Base-by-base conservation (phyloP, 2,888 invertebrate genomes). In the Philhelius pedissequus region DNA sequence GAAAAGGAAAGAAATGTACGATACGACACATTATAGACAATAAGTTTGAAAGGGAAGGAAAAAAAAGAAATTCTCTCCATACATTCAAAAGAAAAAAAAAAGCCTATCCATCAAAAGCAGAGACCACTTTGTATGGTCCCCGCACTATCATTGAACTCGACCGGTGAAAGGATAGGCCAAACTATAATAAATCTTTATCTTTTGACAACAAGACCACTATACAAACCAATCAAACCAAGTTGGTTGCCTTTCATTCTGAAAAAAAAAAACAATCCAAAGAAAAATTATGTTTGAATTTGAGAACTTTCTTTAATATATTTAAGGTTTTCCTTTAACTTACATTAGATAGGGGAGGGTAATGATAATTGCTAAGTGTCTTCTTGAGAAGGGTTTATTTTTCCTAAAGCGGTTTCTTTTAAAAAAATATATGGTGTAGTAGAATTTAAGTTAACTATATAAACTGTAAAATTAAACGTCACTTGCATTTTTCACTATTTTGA, bases 181-280 rank as follows among this genome's bases (percentile, higher is more conserved):
- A 69, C 9, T 70, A 60, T 74, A 79, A 74, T 83, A 74, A 83
- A 83, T 79, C 70, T 78, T 83, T 79, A 83, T 74, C 62, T 74
- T 66, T 70, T 38, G 50, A 79, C 43, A 79, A 56, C 45, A 83
- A 52, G 11, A 66, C 74, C 27, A 13, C 13, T 2, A n/a, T 3
- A 52, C 2, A n/a, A 64, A 45, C 58, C 58, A 79, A 64, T 56
- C 73, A 40, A 32, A 43, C 32, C 43, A 35, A 50, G 56, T 43
- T 52, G 76, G 64, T 50, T 40, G 40, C 8, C 18, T 60, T n/a
- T 8, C n/a, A 22, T 60, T 60, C 13, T 27, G 13, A 32, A 15
- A 22, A 9, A 11, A 15, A 68, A 30, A 25, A n/a, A n/a, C n/a
- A n/a, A n/a, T n/a, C n/a, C n/a, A n/a, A n/a, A n/a, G n/a, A n/a